Base-by-base conservation (phyloP, 2,797 vertebrate species). In the Pithecia hirsuta region DNA sequence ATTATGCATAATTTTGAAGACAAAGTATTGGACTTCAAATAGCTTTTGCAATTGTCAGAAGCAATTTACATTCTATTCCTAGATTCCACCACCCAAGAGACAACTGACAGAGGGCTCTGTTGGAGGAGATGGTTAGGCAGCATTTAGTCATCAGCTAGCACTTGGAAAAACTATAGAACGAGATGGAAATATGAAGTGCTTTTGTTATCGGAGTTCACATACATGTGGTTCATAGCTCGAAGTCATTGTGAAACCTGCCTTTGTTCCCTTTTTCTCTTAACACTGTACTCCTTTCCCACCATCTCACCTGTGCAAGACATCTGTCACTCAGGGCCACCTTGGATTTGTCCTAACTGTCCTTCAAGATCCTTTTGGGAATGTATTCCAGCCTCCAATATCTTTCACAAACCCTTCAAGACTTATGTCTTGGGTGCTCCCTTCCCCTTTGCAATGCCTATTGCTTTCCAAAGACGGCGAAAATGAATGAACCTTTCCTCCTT, bases 271-370 rank as follows among this genome's bases (percentile, higher is more conserved):
- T 91, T 44, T 64, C 7, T 50, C 72, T 88, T 15, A 46, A 57
- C 36, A 1, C 1, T 10, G 3, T 2, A 1, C 15, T 36, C 19
- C 2, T 4, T 44, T 24, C 1, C 20, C 4, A 39, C 17, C 2
- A 0, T 10, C 52, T 93, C 70, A 22, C 7, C 46, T 83, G 7
- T 0, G 15, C 15, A 39, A 91, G 67, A 36, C 2, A 30, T 24
- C 39, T 64, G 39, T 59, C 7, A 46, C 36, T 36, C 20, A 3
- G 17, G 3, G 4, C 39, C 28, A 20, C 10, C 9, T 3, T 19
- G 33, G 1, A 1, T 22, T 86, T 92, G 59, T 52, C 46, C 7
- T 76, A 7, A 81, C 4, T 41, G 33, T 19, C 24, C 48, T 92
- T 64, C 50, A 39, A 28, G 24, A 15, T 39, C 46, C 26, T 30